These are phyloP conservation scores for Desmophyllum pertusum DNA, from an alignment of 92 coral and sea anemone species.

Conservation along the genomic window DNA sequence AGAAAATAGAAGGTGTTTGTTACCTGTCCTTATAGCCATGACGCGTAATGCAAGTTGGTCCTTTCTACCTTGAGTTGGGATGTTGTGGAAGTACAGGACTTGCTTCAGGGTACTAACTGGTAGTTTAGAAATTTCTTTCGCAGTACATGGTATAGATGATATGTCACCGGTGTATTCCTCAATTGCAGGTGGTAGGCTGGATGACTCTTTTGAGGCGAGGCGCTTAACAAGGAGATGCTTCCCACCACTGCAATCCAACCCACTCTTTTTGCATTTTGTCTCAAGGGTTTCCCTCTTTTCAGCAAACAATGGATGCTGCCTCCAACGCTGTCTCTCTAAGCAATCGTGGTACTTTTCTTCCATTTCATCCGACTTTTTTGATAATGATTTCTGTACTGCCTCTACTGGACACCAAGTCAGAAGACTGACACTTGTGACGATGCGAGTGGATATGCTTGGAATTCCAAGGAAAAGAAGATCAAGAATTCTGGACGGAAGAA, in stretches of 20 bases:
- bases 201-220: background rate
- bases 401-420: conserved; percentile 15
- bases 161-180: conserved; percentile 13
- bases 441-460: too few relatives aligned
- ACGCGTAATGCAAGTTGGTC: conserved; percentile 14
- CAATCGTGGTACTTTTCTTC: background rate
- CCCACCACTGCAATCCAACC: conserved; percentile 3
- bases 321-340: conserved; percentile 12
- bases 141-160: background rate
- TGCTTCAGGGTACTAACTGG: conserved; percentile 5
- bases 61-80: conserved; percentile 2
- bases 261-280: conserved; percentile 8
- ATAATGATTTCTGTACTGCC: background rate
- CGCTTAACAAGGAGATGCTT: conserved; percentile 30
- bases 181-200: background rate
- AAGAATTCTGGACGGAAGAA: conserved; percentile 41
- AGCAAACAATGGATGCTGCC: conserved; percentile 2
- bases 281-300: conserved; percentile 17
- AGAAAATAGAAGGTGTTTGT: background rate
- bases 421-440: conserved; percentile 13
- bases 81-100: conserved; percentile 8
- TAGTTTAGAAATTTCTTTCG: background rate
- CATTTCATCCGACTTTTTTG: conserved; percentile 4
- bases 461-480: conserved; percentile 12
- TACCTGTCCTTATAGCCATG: background rate